Evolutionary conservation across 2,113 vertebrate species (phyloP).

Genomic region (Gopherus evgoodei): DNA sequence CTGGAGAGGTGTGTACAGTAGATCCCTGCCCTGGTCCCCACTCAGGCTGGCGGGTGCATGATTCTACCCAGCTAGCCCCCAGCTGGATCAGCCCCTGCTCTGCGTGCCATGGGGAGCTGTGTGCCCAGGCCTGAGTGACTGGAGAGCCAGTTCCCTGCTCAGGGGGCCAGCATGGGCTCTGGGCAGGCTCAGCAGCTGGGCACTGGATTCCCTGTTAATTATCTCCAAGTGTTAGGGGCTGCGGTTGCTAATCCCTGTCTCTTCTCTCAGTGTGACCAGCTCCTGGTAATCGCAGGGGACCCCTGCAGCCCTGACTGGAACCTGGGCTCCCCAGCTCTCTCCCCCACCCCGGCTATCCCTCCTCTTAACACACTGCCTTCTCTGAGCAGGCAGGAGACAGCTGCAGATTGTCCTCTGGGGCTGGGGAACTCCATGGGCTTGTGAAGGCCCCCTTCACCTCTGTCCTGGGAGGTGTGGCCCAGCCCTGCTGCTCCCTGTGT

Average conservation of each 20-base stretch:
- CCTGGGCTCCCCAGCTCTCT: no score
- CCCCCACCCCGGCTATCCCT: no score
- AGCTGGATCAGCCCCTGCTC: neutral
- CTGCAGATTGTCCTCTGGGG: no score
- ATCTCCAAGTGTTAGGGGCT: conserved; percentile 50
- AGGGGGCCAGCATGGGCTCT: neutral
- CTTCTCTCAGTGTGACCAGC: neutral
- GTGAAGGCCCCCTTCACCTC: no score
- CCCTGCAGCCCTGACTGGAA: accelerated
- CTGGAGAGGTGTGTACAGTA: conserved; percentile 7
- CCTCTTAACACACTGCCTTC: no score
- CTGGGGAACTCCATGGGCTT: no score
- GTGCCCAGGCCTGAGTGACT: neutral
- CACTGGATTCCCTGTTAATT: conserved; percentile 61
- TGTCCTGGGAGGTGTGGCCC: no score
- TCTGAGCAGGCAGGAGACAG: no score
- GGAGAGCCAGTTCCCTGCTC: no score
- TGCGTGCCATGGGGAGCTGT: neutral
- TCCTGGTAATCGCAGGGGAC: neutral
- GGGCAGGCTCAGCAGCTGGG: conserved; percentile 33
- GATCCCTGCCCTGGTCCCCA: neutral
- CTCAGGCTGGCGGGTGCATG: no score
- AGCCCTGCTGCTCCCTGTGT: neutral
- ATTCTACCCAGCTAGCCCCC: neutral
- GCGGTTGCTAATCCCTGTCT: conserved; percentile 58